A percentile compares a stretch with the other conserved stretches of the same genome.
Conservation (phyloP, 92 coral and sea anemone species). For the Heliopora coerulea region DNA sequence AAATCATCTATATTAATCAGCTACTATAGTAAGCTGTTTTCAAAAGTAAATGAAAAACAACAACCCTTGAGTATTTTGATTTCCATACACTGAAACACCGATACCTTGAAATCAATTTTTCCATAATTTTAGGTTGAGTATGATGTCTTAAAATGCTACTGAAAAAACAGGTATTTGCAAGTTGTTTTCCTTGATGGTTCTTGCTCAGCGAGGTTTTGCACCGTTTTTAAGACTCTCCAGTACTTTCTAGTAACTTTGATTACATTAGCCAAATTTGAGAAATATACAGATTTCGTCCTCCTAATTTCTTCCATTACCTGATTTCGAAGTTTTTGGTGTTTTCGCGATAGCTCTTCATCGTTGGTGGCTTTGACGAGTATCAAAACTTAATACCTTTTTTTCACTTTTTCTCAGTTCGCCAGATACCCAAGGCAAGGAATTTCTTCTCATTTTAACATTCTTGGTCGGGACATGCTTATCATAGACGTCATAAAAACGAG, state of each 20-base stretch:
- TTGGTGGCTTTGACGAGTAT: not conserved
- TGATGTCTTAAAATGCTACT: no score
- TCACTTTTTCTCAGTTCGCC: constrained; percentile 23
- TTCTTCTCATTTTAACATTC: constrained; percentile 9
- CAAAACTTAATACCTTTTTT: constrained; percentile 8
- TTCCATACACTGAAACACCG: no score
- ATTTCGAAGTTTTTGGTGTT: constrained; percentile 54
- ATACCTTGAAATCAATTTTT: no score
- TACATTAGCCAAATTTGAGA: constrained; percentile 30
- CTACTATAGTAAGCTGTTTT: no score
- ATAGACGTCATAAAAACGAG: not conserved
- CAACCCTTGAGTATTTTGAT: no score
- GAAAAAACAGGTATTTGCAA: constrained; percentile 27
- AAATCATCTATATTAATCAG: no score
- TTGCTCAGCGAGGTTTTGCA: constrained; percentile 14
- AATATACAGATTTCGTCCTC: constrained; percentile 43
- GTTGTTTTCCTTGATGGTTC: constrained; percentile 22
- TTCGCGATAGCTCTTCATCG: constrained; percentile 10
- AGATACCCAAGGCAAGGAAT: constrained; percentile 10
- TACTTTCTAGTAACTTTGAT: constrained; percentile 35
- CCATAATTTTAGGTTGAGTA: no score
- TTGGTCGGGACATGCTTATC: not conserved
- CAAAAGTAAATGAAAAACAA: no score
- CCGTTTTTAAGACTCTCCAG: constrained; percentile 54
- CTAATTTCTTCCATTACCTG: constrained; percentile 51